phyloP scores from a whole-genome alignment of 1,140 invertebrate genomes.

The Mizuhopecten yessoensis region DNA sequence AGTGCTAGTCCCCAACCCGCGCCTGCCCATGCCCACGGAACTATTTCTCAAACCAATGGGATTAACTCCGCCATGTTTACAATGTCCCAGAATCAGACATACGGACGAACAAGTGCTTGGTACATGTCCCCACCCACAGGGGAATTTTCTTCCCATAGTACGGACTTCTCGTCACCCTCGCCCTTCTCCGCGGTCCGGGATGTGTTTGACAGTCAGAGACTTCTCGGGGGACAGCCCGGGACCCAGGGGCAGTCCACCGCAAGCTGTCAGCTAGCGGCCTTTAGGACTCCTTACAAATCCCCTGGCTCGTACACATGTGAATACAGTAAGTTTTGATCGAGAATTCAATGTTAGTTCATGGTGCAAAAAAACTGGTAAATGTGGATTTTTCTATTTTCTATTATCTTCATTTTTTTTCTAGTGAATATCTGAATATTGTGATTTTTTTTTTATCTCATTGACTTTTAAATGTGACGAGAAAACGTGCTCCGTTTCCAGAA shows the following conservation, averaged over 20 bases:
- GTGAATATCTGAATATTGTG: neutral
- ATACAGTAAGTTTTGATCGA: constrained; percentile 79
- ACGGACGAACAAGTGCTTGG: constrained; percentile 75
- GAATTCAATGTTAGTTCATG: neutral
- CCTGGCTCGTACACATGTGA: constrained; percentile 77
- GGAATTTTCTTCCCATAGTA: constrained; percentile 69
- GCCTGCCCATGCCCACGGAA: constrained; percentile 58
- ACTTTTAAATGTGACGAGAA: neutral
- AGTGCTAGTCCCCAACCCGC: constrained; percentile 67
- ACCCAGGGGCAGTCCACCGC: constrained; percentile 69
- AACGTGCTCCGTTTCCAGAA: neutral
- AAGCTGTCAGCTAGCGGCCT: constrained; percentile 80
- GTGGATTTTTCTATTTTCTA: neutral
- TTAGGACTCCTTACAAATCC: constrained; percentile 77
- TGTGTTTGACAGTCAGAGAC: constrained; percentile 78
- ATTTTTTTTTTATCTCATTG: neutral
- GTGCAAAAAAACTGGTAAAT: neutral
- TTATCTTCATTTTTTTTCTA: neutral
- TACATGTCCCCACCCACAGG: constrained; percentile 77
- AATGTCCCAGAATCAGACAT: constrained; percentile 69
- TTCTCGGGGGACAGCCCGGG: constrained; percentile 70
- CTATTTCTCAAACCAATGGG: constrained; percentile 72
- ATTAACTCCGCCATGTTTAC: constrained; percentile 73
- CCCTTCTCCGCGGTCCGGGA: constrained; percentile 72
- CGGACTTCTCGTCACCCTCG: constrained; percentile 71